Conservation (phyloP, 2,113 vertebrate species). For the Etheostoma spectabile region DNA sequence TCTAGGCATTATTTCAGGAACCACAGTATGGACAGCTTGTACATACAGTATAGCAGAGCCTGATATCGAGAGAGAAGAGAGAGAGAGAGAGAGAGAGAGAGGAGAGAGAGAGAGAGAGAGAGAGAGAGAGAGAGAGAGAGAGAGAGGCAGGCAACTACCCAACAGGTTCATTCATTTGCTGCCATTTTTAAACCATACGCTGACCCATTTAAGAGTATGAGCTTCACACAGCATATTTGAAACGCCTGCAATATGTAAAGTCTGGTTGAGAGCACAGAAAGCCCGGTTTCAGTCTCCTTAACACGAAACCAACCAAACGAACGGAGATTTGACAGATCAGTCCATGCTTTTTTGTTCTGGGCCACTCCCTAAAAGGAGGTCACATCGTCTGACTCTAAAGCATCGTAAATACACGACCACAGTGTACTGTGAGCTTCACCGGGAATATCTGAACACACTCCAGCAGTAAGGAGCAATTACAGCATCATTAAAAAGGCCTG, state of each 20-base stretch:
- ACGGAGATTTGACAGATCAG: slow-evolving; percentile 34
- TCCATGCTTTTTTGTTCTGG: slow-evolving; percentile 54
- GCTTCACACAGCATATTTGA: slow-evolving; percentile 5
- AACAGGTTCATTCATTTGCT: slow-evolving; percentile 37
- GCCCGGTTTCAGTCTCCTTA: slow-evolving; percentile 12
- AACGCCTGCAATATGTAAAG: slow-evolving; percentile 6
- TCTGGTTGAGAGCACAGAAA: slow-evolving; percentile 26
- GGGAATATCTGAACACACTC: neutral
- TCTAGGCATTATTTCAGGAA: slow-evolving; percentile 55
- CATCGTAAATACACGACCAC: slow-evolving; percentile 30
- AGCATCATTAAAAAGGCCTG: neutral
- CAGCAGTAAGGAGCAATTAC: neutral
- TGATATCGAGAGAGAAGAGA: too few species aligned
- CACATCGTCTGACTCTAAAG: slow-evolving; percentile 57
- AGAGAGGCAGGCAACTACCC: neutral
- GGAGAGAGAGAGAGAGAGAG: neutral
- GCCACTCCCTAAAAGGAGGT: slow-evolving; percentile 79
- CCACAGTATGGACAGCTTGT: slow-evolving; percentile 22
- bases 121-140: neutral
- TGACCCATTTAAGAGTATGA: slow-evolving; percentile 72
- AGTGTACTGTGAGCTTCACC: neutral
- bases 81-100: neutral
- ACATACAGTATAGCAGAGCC: neutral
- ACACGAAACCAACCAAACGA: slow-evolving; percentile 32
- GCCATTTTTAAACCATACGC: slow-evolving; percentile 70